These are phyloP conservation scores for Globodera ellingtonae DNA, from an alignment of 1,140 invertebrate species.

Conservation along the genomic window DNA sequence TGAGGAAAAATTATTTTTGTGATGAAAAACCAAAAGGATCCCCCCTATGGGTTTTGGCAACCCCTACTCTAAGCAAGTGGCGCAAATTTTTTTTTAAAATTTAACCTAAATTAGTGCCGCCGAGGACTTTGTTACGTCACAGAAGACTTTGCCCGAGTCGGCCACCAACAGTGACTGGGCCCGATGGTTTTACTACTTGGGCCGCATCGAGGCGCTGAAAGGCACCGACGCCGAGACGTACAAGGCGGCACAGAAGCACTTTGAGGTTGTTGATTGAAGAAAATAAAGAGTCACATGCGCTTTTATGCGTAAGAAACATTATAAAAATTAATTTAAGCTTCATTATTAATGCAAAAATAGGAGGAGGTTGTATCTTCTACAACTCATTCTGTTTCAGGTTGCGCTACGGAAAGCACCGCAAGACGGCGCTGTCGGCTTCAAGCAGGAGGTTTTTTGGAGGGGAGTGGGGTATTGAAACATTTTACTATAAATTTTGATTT, in stretches of 20 bases:
- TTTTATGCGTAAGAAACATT: neutral
- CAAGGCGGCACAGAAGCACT: conserved; percentile 21
- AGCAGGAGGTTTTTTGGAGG: neutral
- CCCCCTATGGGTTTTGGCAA: too few relatives aligned
- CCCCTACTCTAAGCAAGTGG: too few relatives aligned
- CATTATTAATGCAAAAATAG: neutral
- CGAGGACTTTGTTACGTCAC: conserved; percentile 72
- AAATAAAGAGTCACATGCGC: neutral
- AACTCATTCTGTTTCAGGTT: neutral
- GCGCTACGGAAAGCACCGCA: conserved; percentile 53
- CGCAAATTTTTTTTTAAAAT: too few relatives aligned
- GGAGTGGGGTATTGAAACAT: too few relatives aligned
- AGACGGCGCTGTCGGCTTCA: conserved; percentile 78
- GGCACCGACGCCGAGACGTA: conserved; percentile 23
- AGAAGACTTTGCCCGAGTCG: conserved; percentile 80
- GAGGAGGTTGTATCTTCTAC: too few relatives aligned
- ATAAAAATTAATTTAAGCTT: neutral
- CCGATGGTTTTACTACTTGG: conserved; percentile 91
- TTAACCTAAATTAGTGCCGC: conserved; percentile 66
- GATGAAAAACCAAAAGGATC: too few relatives aligned
- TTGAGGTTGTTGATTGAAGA: conserved; percentile 7
- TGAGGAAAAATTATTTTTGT: too few relatives aligned
- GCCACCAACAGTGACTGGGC: conserved; percentile 99
- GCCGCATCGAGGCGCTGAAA: conserved; percentile 79
- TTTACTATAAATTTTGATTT: neutral